Base-by-base conservation (phyloP, 2,888 invertebrate genomes). In the Minunthozetes semirufus region DNA sequence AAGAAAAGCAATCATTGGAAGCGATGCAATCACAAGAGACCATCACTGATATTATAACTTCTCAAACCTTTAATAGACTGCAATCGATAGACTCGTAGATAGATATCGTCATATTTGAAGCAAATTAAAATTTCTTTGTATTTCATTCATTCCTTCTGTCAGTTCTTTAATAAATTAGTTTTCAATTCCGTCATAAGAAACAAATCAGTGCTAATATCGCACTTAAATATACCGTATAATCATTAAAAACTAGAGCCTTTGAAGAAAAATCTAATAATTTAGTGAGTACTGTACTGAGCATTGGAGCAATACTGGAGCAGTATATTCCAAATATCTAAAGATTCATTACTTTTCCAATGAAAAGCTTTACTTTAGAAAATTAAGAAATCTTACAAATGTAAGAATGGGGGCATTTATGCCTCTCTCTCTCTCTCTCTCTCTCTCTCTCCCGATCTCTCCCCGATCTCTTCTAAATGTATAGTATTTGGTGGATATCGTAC, bases 141-240 rank as follows among this genome's bases (percentile, higher is more conserved):
- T 66, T 66, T 17, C 42, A 59, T 59, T 17, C 27, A 59, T 29
- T 27, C 27, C 27, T n/a, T 17, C 66, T 66, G 66, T 66, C 66
- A 66, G 66, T 66, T 66, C 38, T 29, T 42, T 66, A 42, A 53
- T 66, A 66, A 66, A 33, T 66, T 66, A 42, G 19, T 42, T 66
- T 50, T 19, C 19, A n/a, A 38, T 66, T 66, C 4, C 15, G 15
- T 38, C 33, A n/a, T 22, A 42, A 15, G 5, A 29, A 66, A 19
- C 42, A 66, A 66, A 33, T 15, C 22, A 56, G 25, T 22, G 61
- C 42, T 66, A 66, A 66, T 63, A 63, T 29, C 17, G 63, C 66
- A 66, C 66, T 42, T 33, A 66, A 42, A 66, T 33, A 8, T 63
- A 1, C 3, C 3, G 8, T 63, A 63, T 63, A 33, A 63, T 63